phyloP scores from a whole-genome alignment of 2,113 vertebrate genomes.

The Mus pahari region DNA sequence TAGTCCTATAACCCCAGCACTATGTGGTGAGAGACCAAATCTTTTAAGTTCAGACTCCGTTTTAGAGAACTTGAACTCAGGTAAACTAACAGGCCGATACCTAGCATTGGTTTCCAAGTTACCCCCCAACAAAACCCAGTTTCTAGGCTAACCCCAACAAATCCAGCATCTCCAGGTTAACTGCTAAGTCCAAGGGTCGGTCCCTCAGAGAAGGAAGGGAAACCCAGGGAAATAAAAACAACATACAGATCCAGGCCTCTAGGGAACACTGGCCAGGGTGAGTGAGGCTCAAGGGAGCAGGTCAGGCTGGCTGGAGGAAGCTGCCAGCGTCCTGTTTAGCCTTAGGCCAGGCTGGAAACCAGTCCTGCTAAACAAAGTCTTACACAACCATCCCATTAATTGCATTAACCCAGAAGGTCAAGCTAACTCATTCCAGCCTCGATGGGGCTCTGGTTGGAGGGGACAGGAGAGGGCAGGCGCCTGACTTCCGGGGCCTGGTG shows the following conservation, averaged over 20 bases:
- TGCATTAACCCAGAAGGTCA: neutral
- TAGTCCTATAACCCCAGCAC: neutral
- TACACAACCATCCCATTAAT: constrained; percentile 17
- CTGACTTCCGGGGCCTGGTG: neutral
- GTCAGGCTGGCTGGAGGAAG: neutral
- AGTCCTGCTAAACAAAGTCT: constrained; percentile 25
- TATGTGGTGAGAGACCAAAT: neutral
- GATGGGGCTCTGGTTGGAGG: neutral
- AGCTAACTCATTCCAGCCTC: constrained; percentile 44
- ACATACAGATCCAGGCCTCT: neutral
- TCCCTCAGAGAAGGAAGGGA: neutral
- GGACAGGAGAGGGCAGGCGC: neutral
- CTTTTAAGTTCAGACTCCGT: too few species aligned
- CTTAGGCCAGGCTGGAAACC: constrained; percentile 26
- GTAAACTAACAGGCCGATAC: too few species aligned
- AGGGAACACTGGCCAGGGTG: neutral
- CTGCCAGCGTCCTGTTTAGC: neutral
- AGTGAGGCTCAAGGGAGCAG: neutral
- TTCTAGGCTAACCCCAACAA: too few species aligned
- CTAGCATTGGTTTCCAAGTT: too few species aligned
- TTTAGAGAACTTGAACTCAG: too few species aligned
- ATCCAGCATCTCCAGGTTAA: too few species aligned
- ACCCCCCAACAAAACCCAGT: too few species aligned
- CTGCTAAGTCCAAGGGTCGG: neutral
- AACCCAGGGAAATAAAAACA: neutral